Base-by-base conservation (phyloP, 2,888 invertebrate species). In the Yponomeuta malinellus region DNA sequence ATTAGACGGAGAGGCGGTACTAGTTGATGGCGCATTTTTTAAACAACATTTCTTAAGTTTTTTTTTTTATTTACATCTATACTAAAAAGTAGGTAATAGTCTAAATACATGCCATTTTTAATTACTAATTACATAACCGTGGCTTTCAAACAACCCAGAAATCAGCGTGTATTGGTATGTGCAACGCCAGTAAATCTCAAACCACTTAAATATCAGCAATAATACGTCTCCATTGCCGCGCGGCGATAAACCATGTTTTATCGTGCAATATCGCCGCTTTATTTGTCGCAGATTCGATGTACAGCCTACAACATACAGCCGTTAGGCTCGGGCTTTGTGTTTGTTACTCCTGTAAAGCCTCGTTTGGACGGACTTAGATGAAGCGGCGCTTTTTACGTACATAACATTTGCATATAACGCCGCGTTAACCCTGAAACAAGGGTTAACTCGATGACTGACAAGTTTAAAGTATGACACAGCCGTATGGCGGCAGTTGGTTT, bases 231-330 rank as follows among this genome's bases (percentile, higher is more conserved):
- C 79, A 80, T 76, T 76, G 76, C 77, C 77, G 76, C 78, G 75
- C 74, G 73, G 76, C 80, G 77, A 81, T 82, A 81, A 82, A 79
- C 77, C 77, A 78, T 59, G 78, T 79, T 82, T 81, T 82, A 82
- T 82, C 73, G 78, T 71, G 66, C 77, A 82, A 82, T 81, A 82
- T 78, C 76, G 52, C 76, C 74, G 73, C 64, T 65, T 65, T 65
- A 65, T 65, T 65, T 65, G 65, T 65, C 9, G 33, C 65, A 65
- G 65, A 65, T 65, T 65, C 65, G 65, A 65, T 29, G 65, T 29
- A 31, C 43, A 43, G 43, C 43, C 43, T 43, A 43, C 43, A 43
- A 43, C 52, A 59, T 59, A 59, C 52, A 15, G 15, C 52, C 12
- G 12, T 59, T 59, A 59, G 52, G 12, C 52, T 4, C 12, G 52